These are phyloP conservation scores for Caenorhabditis sp. DNA, from an alignment of 2,888 invertebrate genomes.

Conservation along the genomic window DNA sequence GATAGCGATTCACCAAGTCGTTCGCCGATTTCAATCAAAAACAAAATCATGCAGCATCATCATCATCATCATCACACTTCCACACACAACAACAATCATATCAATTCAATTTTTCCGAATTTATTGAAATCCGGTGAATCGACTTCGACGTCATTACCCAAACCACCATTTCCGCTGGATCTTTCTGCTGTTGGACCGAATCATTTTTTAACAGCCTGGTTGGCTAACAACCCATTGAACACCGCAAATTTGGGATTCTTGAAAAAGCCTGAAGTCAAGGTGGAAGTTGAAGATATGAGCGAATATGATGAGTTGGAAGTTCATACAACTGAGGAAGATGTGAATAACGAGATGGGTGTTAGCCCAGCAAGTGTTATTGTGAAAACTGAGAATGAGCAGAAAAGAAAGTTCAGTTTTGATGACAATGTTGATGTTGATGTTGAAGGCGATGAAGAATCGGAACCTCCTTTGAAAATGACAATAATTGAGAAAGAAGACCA, in stretches of 20 bases:
- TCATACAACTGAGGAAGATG: constrained; percentile 49
- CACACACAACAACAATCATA: constrained; percentile 28
- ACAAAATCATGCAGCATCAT: constrained; percentile 12
- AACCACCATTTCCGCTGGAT: constrained; percentile 25
- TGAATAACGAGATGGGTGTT: constrained; percentile 43
- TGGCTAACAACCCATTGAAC: constrained; percentile 57
- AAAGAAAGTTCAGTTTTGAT: constrained; percentile 16
- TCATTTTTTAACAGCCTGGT: constrained; percentile 55
- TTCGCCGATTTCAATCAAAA: constrained; percentile 32
- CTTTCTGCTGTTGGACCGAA: constrained; percentile 31
- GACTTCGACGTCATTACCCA: not conserved
- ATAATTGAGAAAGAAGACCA: constrained; percentile 42
- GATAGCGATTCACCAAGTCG: constrained; percentile 15
- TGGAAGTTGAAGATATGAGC: constrained; percentile 6
- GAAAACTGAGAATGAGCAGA: constrained; percentile 18
- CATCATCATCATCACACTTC: not conserved
- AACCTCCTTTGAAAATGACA: constrained; percentile 40
- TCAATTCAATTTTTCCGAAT: constrained; percentile 38
- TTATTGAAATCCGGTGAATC: constrained; percentile 13
- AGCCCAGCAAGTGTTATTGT: constrained; percentile 39
- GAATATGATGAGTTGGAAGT: constrained; percentile 53
- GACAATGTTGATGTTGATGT: constrained; percentile 40
- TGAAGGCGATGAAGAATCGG: constrained; percentile 36
- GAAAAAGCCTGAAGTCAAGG: not conserved
- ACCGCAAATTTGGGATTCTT: constrained; percentile 5